These are phyloP conservation scores for Barypeithes pellucidus DNA, from an alignment of 2,888 invertebrate species.

Conservation along the genomic window DNA sequence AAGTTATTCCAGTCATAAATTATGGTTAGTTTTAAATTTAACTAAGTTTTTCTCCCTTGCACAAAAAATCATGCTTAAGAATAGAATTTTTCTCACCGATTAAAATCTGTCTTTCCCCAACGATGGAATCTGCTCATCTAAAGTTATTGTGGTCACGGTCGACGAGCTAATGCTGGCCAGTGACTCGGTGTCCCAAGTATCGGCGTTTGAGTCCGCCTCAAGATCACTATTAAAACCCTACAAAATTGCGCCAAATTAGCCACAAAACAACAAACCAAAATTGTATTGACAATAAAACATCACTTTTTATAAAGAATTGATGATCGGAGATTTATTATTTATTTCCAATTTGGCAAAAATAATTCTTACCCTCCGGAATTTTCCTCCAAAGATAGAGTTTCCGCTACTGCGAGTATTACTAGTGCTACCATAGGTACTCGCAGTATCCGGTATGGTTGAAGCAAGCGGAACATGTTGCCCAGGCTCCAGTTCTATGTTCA, in stretches of 20 bases:
- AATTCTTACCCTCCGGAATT: constrained; percentile 6
- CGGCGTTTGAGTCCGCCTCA: constrained; percentile 28
- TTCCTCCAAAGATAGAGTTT: constrained; percentile 2
- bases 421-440: constrained; percentile 16
- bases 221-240: constrained; percentile 26
- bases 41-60: too few relatives aligned
- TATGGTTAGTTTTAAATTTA: too few relatives aligned
- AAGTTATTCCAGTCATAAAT: too few relatives aligned
- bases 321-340: too few relatives aligned
- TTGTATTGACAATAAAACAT: too few relatives aligned
- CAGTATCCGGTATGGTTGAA: constrained; percentile 9
- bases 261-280: too few relatives aligned
- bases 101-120: constrained; percentile 11
- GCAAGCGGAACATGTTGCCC: constrained; percentile 69
- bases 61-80: too few relatives aligned
- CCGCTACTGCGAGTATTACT: constrained; percentile 1
- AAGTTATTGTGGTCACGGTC: constrained; percentile 8
- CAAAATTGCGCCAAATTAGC: too few relatives aligned
- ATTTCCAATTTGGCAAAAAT: too few relatives aligned
- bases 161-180: neutral
- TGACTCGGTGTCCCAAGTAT: constrained; percentile 32
- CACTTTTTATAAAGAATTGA: too few relatives aligned
- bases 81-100: constrained; percentile 22
- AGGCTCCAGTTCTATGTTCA: constrained; percentile 67
- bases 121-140: constrained; percentile 35